Evolutionary conservation across 2,113 vertebrate species (phyloP).

Genomic region (Mastomys natalensis): DNA sequence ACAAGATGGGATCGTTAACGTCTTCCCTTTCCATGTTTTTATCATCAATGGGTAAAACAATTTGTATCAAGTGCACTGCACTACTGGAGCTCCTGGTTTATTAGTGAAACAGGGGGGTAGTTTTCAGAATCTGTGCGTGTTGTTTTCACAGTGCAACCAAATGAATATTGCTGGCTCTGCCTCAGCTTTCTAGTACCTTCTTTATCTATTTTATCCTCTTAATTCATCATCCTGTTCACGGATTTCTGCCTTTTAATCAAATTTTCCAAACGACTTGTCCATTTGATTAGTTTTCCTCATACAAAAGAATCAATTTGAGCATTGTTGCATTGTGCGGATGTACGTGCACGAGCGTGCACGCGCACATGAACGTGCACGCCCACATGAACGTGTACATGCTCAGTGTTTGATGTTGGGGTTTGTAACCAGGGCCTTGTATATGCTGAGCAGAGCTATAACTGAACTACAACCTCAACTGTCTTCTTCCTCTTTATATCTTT

Average conservation of each 20-base stretch:
- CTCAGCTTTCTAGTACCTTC: background rate
- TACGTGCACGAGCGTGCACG: background rate
- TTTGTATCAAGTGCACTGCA: background rate
- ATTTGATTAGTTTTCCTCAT: background rate
- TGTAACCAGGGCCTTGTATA: background rate
- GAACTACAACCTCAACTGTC: background rate
- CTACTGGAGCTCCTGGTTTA: constrained; percentile 39
- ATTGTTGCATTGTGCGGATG: background rate
- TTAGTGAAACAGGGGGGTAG: background rate
- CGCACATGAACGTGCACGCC: rapidly evolving
- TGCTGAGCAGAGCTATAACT: background rate
- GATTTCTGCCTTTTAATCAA: constrained; percentile 19
- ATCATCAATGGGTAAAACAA: background rate
- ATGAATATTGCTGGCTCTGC: background rate
- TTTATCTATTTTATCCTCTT: background rate
- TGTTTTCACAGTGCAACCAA: constrained; percentile 8
- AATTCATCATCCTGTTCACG: background rate
- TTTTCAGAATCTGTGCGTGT: background rate
- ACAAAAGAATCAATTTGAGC: background rate
- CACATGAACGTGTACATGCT: background rate
- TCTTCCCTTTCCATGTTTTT: constrained; percentile 33
- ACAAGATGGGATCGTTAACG: background rate
- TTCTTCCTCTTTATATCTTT: background rate
- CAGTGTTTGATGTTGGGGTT: background rate
- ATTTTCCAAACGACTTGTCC: background rate